phyloP scores from a whole-genome alignment of 2,113 vertebrate genomes.

The Piaya cayana region DNA sequence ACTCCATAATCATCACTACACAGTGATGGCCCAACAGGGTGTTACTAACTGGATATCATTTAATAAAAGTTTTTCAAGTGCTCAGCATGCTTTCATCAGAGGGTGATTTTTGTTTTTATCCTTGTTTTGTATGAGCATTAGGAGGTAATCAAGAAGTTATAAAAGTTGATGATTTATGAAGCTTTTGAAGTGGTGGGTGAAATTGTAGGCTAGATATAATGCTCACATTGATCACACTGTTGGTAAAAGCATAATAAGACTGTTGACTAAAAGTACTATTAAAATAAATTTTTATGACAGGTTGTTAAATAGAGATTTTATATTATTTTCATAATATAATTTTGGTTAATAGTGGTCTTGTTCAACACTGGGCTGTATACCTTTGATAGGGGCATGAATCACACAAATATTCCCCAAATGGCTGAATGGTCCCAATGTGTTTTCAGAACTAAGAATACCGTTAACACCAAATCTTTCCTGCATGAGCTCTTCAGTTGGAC shows the following conservation, averaged over 20 bases:
- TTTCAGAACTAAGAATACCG: neutral
- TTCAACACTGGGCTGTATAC: neutral
- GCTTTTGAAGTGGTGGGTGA: conserved; percentile 64
- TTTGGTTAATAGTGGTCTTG: conserved; percentile 12
- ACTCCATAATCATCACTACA: conserved; percentile 69
- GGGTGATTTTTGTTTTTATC: conserved; percentile 73
- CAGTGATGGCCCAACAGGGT: conserved; percentile 70
- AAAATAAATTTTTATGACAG: conserved; percentile 42
- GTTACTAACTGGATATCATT: conserved; percentile 72
- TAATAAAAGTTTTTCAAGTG: conserved; percentile 74
- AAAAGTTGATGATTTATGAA: conserved; percentile 74
- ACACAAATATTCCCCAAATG: neutral
- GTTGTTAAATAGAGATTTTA: conserved; percentile 21
- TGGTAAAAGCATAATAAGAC: conserved; percentile 61
- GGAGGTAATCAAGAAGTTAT: conserved; percentile 75
- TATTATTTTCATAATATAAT: conserved; percentile 28
- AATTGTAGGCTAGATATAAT: conserved; percentile 49
- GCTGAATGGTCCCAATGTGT: neutral
- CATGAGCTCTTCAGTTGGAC: neutral
- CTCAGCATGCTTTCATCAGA: conserved; percentile 73
- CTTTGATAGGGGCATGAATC: neutral
- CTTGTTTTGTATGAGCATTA: conserved; percentile 67
- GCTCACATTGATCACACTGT: conserved; percentile 58
- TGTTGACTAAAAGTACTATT: conserved; percentile 62
- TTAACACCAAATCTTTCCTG: neutral